Base-by-base conservation (phyloP, 2,797 vertebrate species). In the Danio tinwini region DNA sequence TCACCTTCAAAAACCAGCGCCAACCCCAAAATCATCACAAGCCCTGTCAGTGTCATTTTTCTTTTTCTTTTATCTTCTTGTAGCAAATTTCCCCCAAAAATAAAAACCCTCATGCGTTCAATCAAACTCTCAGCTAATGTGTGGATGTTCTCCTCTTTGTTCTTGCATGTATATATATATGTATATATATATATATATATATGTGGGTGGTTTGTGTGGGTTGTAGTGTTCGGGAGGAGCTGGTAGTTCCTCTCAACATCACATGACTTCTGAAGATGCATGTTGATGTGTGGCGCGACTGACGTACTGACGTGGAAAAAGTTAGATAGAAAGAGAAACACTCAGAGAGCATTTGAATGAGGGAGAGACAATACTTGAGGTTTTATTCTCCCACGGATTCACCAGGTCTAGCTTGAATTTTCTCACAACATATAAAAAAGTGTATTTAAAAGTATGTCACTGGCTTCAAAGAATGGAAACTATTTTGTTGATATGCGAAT, bases 271-370 rank as follows among this genome's bases (percentile, higher is more conserved):
- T 13, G 21, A 55, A 74, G 88, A 85, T 91, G 84, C 62, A 61
- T 50, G 81, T 73, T 82, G 44, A 72, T 55, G 84, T 90, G 90
- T 44, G 89, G 89, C 90, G 29, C 82, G 50, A 78, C 19, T 89
- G 87, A 89, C 84, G 85, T 83, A 87, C 84, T 81, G n/a, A n/a
- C n/a, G 65, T 88, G 93, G 93, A 94, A 94, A 93, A 85, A 91
- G 17, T 87, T 79, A 85, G 83, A 89, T 73, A 90, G 76, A 87
- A 74, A 88, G 74, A 86, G 80, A 90, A 85, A 89, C 84, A 89
- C 87, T 89, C 89, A 88, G 88, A 82, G 86, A 88, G 84, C 89
- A 80, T 88, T 49, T 88, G 76, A 84, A 80, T 87, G 87, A 89
- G 86, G 90, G 85, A 91, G 87, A 83, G 49, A n/a, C 50, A 78